These are phyloP conservation scores for Tragelaphus scriptus DNA, from an alignment of 2,113 vertebrate species.

Conservation along the genomic window DNA sequence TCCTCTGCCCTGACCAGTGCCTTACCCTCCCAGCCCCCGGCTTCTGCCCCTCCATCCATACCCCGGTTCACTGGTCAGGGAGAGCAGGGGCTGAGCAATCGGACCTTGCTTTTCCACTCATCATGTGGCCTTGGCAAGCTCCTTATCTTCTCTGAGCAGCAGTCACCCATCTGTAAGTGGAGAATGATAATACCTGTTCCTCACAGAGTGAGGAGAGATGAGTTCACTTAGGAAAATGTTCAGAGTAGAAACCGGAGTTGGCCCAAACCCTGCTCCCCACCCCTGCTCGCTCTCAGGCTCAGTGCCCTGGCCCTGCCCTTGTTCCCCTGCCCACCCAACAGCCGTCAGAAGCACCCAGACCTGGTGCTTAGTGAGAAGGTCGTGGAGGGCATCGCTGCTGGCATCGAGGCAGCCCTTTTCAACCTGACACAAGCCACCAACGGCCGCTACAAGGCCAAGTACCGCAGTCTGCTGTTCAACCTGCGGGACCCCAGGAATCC, in stretches of 20 bases:
- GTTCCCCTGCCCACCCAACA: not conserved
- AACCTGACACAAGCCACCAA: constrained; percentile 56
- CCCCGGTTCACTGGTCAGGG: not conserved
- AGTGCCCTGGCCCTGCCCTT: too few relatives aligned
- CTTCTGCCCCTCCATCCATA: not conserved
- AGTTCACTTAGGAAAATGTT: not conserved
- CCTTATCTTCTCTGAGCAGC: not conserved
- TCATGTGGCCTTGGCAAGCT: not conserved
- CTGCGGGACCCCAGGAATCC: constrained; percentile 73
- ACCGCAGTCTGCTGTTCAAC: constrained; percentile 79
- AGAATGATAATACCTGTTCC: not conserved
- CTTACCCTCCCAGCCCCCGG: not conserved
- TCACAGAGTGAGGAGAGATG: not conserved
- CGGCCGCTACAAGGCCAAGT: constrained; percentile 75
- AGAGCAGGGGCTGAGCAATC: not conserved
- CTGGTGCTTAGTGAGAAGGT: not conserved
- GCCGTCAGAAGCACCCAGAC: constrained; percentile 54
- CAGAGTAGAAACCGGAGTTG: not conserved
- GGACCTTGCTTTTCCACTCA: not conserved
- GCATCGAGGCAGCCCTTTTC: constrained; percentile 75
- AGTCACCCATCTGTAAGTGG: not conserved
- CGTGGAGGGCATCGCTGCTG: constrained; percentile 26
- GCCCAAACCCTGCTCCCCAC: not conserved
- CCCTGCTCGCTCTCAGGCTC: accelerated
- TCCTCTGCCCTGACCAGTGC: not conserved